A percentile compares a stretch with the other conserved stretches of the same genome.
Conservation (phyloP, 2,797 vertebrate species). For the Malacoraja senta region DNA sequence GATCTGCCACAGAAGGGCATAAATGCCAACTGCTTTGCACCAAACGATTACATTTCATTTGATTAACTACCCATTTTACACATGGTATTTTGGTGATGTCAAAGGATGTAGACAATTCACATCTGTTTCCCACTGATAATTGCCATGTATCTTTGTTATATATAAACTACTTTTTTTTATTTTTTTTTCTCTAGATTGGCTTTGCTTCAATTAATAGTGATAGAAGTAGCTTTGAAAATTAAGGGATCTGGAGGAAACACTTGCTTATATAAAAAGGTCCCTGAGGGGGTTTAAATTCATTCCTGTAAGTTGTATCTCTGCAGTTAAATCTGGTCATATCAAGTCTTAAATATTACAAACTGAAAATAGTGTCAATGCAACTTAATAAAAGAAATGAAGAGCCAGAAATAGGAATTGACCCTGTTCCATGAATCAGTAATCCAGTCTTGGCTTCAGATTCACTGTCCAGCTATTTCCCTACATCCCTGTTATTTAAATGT, state of each 20-base stretch:
- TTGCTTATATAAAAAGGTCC: too few relatives aligned
- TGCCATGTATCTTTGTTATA: not conserved
- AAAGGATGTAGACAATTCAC: not conserved
- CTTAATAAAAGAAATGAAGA: too few relatives aligned
- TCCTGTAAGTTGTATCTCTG: too few relatives aligned
- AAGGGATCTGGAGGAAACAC: not conserved
- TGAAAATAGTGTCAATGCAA: too few relatives aligned
- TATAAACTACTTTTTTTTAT: not conserved
- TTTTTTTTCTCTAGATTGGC: not conserved
- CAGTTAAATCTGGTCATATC: too few relatives aligned
- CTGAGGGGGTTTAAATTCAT: too few relatives aligned
- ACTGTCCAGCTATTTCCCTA: too few relatives aligned
- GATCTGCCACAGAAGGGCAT: not conserved
- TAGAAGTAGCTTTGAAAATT: not conserved
- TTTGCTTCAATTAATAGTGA: not conserved
- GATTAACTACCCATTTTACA: not conserved
- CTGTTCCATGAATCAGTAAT: too few relatives aligned
- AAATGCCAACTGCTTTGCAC: not conserved
- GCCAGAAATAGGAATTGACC: too few relatives aligned
- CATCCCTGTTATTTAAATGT: too few relatives aligned
- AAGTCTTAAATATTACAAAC: too few relatives aligned
- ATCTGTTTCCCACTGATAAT: not conserved
- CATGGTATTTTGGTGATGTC: not conserved
- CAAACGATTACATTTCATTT: not conserved
- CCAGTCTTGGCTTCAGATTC: too few relatives aligned